Evolutionary conservation across 2,113 vertebrate genomes (phyloP), one percentile per base, ranked within the genome.

Genomic region (Podiceps cristatus): DNA sequence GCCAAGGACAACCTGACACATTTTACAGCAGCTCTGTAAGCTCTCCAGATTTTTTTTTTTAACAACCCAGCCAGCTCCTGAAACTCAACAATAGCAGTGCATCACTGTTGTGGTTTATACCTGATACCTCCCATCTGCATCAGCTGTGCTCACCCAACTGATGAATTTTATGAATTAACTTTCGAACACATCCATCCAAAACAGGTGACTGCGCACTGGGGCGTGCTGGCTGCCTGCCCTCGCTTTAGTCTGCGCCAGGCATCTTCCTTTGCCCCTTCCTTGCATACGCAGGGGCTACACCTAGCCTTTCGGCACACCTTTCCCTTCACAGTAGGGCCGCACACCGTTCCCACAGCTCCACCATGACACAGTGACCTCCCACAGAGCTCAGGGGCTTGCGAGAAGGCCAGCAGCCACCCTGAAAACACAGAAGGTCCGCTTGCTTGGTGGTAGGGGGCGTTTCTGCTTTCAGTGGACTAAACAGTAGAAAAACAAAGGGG

Each of bases 261-360:
- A 37, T 11, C 52, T 66, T 60, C 80, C 47, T 28, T 40, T 4
- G 0, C 13, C 62, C 60, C 67, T 13, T 29, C 58, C 35, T 12
- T 28, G 27, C 0, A 1, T 0, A 1, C 3, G 7, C 58, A 19
- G 27, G 45, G 10, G 6, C 23, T 27, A n/a, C 1, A 1, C 18
- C 14, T 17, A 18, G 40, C 2, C 2, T 18, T 66, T 31, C 20
- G 8, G 19, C 1, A 0, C 23, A 33, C 31, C 40, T 2, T 4
- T 59, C 44, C 44, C 63, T 37, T n/a, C 73, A 8, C 0, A 5
- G 23, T 2, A 37, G 35, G 7, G 4, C 33, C 5, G 0, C 72
- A 17, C 27, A 6, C 18, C 1, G 0, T 4, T 42, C 37, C 44
- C 75, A 23, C 29, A 16, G 50, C 29, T 22, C 37, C 1, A 0